Evolutionary conservation across 2,888 invertebrate species (phyloP).

Genomic region (Punctoribates punctum): DNA sequence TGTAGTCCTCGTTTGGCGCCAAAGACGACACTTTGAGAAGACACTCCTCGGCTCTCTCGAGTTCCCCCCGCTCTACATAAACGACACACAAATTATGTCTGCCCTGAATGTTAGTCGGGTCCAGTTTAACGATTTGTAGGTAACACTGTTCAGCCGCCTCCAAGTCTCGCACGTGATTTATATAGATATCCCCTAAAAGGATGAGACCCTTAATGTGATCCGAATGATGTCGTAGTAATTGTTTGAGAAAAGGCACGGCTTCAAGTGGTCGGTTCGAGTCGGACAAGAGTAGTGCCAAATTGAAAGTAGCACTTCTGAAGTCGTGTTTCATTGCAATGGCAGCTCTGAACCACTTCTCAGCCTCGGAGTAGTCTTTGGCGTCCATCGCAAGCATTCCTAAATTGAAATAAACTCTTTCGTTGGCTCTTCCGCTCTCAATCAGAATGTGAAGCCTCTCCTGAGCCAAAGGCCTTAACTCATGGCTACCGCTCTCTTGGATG

Average conservation of each 20-base stretch:
- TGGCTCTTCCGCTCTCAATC: constrained; percentile 68
- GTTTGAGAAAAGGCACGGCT: constrained; percentile 85
- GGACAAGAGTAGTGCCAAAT: constrained; percentile 81
- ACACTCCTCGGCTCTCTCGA: constrained; percentile 79
- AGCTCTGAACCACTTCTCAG: constrained; percentile 84
- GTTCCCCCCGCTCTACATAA: constrained; percentile 81
- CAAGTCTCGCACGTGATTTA: constrained; percentile 88
- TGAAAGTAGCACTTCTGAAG: constrained; percentile 90
- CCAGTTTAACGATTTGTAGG: constrained; percentile 75
- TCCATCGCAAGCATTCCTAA: constrained; percentile 96
- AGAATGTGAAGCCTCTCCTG: constrained; percentile 67
- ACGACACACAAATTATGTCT: constrained; percentile 94
- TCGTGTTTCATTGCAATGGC: constrained; percentile 74
- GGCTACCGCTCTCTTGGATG: constrained; percentile 80
- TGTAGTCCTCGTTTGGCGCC: constrained; percentile 87
- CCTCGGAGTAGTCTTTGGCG: constrained; percentile 78
- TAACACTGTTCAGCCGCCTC: constrained; percentile 94
- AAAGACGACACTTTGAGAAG: constrained; percentile 67
- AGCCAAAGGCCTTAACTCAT: constrained; percentile 68
- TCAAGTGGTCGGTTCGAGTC: constrained; percentile 83
- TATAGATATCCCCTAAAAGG: constrained; percentile 88
- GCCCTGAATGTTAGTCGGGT: constrained; percentile 88
- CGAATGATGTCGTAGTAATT: constrained; percentile 74
- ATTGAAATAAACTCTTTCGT: constrained; percentile 90
- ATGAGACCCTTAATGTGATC: constrained; percentile 92